These are phyloP conservation scores for Antechinus flavipes DNA, from an alignment of 2,113 vertebrate species.

Conservation along the genomic window DNA sequence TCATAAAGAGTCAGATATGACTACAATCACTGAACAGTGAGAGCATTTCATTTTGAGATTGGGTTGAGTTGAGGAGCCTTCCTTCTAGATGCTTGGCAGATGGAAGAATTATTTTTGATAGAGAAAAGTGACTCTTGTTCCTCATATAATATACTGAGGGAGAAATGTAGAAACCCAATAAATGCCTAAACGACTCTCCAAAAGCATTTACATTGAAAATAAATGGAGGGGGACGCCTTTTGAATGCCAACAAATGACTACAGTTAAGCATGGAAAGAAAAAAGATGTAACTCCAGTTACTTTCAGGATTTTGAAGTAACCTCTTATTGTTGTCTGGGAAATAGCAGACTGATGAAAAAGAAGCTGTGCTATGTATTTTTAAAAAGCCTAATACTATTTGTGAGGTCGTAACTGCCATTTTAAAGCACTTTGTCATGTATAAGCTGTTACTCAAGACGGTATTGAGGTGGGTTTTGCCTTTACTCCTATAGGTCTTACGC, in stretches of 20 bases:
- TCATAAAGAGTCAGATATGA: neutral
- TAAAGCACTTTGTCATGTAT: constrained; percentile 34
- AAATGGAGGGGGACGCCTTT: constrained; percentile 34
- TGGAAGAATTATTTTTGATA: neutral
- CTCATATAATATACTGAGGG: neutral
- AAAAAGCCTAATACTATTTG: constrained; percentile 21
- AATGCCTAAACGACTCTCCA: neutral
- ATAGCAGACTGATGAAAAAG: neutral
- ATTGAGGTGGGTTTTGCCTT: constrained; percentile 29
- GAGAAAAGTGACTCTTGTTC: neutral
- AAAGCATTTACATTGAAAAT: constrained; percentile 11
- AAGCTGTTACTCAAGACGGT: constrained; percentile 30
- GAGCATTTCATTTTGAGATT: neutral
- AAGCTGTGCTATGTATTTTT: constrained; percentile 20
- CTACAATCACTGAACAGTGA: neutral
- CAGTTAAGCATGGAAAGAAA: neutral
- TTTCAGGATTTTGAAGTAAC: neutral
- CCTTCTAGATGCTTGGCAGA: constrained; percentile 17
- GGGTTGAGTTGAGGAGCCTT: constrained; percentile 19
- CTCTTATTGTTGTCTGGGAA: neutral
- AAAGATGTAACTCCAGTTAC: neutral
- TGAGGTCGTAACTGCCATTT: constrained; percentile 46
- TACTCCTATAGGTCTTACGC: neutral
- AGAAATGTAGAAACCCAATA: neutral
- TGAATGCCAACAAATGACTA: neutral